These are phyloP conservation scores for Cerceris ruficornis DNA, from an alignment of 2,888 invertebrate genomes.

Conservation along the genomic window DNA sequence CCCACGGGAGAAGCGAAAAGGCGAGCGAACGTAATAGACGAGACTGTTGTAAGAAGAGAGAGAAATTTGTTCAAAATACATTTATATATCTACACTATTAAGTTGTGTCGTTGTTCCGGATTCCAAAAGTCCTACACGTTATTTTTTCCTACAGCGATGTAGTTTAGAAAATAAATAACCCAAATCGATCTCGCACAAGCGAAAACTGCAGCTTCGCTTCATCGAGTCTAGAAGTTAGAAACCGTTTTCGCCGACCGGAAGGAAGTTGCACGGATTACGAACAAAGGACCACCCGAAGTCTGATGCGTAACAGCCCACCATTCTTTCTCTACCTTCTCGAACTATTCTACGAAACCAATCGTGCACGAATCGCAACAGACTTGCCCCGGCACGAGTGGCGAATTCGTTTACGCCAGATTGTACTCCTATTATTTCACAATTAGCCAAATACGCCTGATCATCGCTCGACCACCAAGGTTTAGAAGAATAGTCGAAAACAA, in stretches of 20 bases:
- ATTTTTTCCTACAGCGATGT: no score
- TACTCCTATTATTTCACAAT: conserved; percentile 55
- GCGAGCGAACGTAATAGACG: no score
- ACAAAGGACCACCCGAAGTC: conserved; percentile 65
- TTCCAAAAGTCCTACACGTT: no score
- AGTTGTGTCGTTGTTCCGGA: no score
- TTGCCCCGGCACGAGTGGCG: conserved; percentile 43
- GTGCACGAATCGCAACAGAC: conserved; percentile 28
- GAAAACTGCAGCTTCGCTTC: not conserved
- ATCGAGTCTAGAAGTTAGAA: conserved; percentile 11
- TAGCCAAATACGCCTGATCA: conserved; percentile 59
- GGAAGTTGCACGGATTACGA: conserved; percentile 69
- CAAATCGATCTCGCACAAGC: no score
- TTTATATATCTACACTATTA: no score
- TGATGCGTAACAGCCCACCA: conserved; percentile 27
- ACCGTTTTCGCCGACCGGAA: conserved; percentile 62
- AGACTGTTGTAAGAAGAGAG: no score
- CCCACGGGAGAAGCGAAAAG: no score
- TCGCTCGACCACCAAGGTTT: conserved; percentile 56
- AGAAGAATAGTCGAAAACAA: conserved; percentile 53
- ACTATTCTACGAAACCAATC: conserved; percentile 42
- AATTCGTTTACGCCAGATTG: conserved; percentile 61
- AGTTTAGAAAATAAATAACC: no score
- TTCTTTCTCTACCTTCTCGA: conserved; percentile 29
- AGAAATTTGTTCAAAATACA: no score